phyloP scores from a whole-genome alignment of 2,113 vertebrate genomes.

The Phoxinus phoxinus region DNA sequence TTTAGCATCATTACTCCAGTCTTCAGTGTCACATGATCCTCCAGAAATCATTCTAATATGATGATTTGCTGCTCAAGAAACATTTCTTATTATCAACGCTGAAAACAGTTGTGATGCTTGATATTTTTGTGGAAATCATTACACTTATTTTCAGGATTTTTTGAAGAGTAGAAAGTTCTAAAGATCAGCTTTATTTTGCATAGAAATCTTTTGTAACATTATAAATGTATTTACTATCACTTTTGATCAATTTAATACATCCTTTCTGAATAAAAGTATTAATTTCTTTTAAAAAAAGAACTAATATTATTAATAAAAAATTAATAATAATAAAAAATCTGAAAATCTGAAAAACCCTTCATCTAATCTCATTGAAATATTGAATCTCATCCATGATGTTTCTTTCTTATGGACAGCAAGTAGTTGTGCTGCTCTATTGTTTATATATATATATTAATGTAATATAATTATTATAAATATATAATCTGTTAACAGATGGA shows the following conservation, averaged over 20 bases:
- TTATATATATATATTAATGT: not conserved
- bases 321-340: not conserved
- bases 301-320: no score
- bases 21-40: not conserved
- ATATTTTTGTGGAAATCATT: no score
- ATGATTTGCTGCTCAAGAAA: not conserved
- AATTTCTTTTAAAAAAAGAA: not conserved
- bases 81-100: not conserved
- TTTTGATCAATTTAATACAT: not conserved
- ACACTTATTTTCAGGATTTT: not conserved
- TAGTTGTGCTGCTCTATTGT: not conserved
- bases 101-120: not conserved
- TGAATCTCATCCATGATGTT: not conserved
- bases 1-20: no score
- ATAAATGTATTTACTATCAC: not conserved
- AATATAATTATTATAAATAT: not conserved
- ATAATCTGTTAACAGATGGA: constrained; percentile 83
- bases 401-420: not conserved
- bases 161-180: not conserved
- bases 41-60: not conserved
- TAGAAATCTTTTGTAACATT: not conserved
- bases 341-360: not conserved
- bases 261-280: not conserved
- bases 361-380: not conserved
- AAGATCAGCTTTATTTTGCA: not conserved